A percentile compares a stretch with the other conserved stretches of the same genome.
Evolutionary conservation across 2,113 vertebrate genomes (phyloP).

Genomic region (Sclerurus mexicanus): DNA sequence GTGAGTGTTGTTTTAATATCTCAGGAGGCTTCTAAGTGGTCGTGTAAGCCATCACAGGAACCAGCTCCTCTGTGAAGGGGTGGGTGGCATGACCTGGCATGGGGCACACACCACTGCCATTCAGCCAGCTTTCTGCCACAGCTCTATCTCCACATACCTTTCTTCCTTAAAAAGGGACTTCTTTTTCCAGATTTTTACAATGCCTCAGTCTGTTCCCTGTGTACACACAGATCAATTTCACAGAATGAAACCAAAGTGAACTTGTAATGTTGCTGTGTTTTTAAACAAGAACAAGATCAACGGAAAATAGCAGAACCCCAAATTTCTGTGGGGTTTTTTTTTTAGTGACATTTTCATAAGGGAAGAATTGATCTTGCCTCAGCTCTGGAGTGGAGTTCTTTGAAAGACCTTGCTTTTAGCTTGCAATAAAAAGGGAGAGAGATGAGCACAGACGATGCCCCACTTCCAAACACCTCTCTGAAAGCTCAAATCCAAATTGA

Average conservation of each 20-base stretch:
- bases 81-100: rapidly evolving
- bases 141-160: background rate
- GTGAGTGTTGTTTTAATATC: background rate
- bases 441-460: background rate
- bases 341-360: background rate
- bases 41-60: rapidly evolving
- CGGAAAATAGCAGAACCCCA: background rate
- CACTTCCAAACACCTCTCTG: background rate
- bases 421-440: background rate
- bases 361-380: background rate
- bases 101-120: rapidly evolving
- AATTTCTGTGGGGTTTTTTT: background rate
- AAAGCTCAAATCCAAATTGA: background rate
- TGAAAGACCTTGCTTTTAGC: background rate
- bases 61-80: background rate
- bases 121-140: background rate
- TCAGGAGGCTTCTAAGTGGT: background rate
- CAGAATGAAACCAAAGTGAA: background rate
- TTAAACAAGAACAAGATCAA: background rate
- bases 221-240: background rate
- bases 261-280: background rate
- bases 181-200: background rate
- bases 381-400: background rate
- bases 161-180: background rate
- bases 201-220: background rate